Percentiles rank a stretch among this genome's conserved stretches.
These are phyloP conservation scores for Pocillopora verrucosa DNA, from an alignment of 64 coral and sea anemone species.

Conservation along the genomic window DNA sequence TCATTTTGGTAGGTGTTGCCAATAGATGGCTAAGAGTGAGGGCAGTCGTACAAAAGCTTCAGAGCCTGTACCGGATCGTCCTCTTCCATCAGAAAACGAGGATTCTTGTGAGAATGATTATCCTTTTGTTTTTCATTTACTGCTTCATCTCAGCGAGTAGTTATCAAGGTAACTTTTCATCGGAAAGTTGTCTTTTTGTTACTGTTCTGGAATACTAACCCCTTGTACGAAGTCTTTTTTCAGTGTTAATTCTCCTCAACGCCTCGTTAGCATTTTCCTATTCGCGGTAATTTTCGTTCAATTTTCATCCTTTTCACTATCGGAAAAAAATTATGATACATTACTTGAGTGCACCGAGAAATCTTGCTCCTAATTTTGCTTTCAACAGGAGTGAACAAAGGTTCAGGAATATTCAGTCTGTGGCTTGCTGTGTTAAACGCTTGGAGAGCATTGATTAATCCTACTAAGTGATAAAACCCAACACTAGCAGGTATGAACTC, in stretches of 20 bases:
- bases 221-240: too few relatives aligned
- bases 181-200: background rate
- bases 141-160: background rate
- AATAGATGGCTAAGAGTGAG: background rate
- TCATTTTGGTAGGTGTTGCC: background rate
- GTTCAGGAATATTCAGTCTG: background rate
- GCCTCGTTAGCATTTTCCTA: too few relatives aligned
- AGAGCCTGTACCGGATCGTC: background rate
- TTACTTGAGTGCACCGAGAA: background rate
- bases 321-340: background rate
- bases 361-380: background rate
- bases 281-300: background rate
- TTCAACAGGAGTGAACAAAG: background rate
- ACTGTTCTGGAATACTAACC: too few relatives aligned
- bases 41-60: background rate
- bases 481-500: too few relatives aligned
- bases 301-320: background rate
- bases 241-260: background rate
- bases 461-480: too few relatives aligned
- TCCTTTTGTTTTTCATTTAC: background rate
- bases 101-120: background rate
- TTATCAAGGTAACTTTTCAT: background rate
- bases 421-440: constrained; percentile 7
- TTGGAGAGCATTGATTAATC: constrained; percentile 12
- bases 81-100: background rate